Evolutionary conservation across 1,140 invertebrate genomes (phyloP), one percentile per base, ranked within the genome.

Genomic region (Magallana ariakensis): DNA sequence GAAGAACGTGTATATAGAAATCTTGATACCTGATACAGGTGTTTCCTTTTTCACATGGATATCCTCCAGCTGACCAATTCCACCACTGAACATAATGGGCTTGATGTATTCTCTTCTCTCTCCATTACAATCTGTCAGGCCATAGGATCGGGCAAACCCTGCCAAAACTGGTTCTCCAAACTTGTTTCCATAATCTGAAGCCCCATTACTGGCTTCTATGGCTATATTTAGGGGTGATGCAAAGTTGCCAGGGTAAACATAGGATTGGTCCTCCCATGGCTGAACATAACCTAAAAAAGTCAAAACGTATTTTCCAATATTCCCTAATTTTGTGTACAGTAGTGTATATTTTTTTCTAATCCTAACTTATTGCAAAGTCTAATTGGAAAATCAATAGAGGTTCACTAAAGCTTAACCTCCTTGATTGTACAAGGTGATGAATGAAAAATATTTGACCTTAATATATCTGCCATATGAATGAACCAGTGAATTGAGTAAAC

Each of bases 101-200:
- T 99, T 99, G 0, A 99, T 97, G 95, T 97, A 99, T 95, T 99
- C 99, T 86, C 97, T 96, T 83, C 98, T 95, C 89, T 97, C 96
- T 56, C 96, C 96, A 58, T 95, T 93, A 0, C 95, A 94, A 91
- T 97, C 96, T 0, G 95, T 94, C 91, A 98, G 95, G 10, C 98
- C 98, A 95, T 98, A 99, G 0, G 98, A 97, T 85, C 98, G 96
- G 0, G 97, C 96, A 94, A 99, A 99, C 46, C 99, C 99, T 91
- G 95, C 95, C 85, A 99, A 96, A 1, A 99, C 95, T 4, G 99
- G 99, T 94, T 99, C 99, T 0, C 98, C 99, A 95, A 99, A 99
- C 95, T 99, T 99, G 93, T 99, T 99, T 7, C 99, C 99, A 95
- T 99, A 99, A 95, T 99, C 99, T 0, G 98, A 99, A 15, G 98